Conservation (phyloP, 1,140 invertebrate genomes). For the Cyclina sinensis region DNA sequence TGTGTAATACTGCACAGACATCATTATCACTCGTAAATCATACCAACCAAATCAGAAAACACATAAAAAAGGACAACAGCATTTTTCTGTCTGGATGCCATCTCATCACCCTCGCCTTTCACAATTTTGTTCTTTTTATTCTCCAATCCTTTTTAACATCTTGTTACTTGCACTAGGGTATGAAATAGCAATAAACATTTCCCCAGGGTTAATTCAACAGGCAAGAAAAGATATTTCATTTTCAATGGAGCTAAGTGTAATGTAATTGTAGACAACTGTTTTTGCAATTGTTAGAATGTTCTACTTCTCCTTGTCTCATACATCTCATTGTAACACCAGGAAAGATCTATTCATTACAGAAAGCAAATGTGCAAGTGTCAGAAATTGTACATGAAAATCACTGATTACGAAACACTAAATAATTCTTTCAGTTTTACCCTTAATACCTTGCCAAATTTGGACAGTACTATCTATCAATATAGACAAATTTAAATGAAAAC, state of each 20-base stretch:
- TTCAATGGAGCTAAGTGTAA: background rate
- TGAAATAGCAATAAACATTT: background rate
- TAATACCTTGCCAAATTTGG: no score
- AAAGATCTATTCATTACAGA: no score
- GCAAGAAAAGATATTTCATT: background rate
- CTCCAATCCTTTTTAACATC: no score
- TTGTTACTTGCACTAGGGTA: background rate
- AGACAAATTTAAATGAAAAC: no score
- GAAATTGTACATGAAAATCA: no score
- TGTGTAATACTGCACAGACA: background rate
- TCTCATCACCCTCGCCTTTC: background rate
- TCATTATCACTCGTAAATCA: background rate
- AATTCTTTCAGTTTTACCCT: no score
- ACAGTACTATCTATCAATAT: no score
- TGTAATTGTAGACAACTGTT: background rate
- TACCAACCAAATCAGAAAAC: background rate
- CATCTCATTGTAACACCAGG: no score
- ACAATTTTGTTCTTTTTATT: background rate
- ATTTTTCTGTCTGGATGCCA: slow-evolving; percentile 15
- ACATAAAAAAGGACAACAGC: background rate
- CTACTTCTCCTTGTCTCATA: background rate
- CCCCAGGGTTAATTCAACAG: background rate
- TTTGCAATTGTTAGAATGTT: background rate
- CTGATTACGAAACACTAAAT: no score
- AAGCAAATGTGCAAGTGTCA: no score